Percentiles rank a stretch among this genome's conserved stretches.
These are phyloP conservation scores for Meandrusa payeni DNA, from an alignment of 2,888 invertebrate genomes.

Conservation along the genomic window DNA sequence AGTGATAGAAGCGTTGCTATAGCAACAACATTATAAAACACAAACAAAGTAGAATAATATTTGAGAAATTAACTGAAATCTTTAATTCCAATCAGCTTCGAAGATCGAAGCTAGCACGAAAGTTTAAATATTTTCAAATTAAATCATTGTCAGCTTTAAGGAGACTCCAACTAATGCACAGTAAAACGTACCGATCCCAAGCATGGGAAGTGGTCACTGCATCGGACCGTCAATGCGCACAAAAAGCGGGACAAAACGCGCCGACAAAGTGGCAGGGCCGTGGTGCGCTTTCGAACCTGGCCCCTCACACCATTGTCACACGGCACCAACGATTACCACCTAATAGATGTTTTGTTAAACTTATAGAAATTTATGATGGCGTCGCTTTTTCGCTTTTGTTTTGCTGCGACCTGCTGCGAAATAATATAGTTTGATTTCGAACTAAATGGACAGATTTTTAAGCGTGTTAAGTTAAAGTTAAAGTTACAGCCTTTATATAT, in stretches of 20 bases:
- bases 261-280: constrained; percentile 55
- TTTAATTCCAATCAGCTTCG: too few relatives aligned
- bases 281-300: constrained; percentile 44
- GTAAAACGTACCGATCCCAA: constrained; percentile 24
- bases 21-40: too few relatives aligned
- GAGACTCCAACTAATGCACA: constrained; percentile 3
- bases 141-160: background rate
- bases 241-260: constrained; percentile 51
- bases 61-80: too few relatives aligned
- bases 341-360: constrained; percentile 49
- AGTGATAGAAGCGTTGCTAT: too few relatives aligned
- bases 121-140: too few relatives aligned
- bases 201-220: constrained; percentile 46
- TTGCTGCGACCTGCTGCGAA: background rate
- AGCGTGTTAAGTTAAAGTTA: too few relatives aligned
- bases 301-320: constrained; percentile 42
- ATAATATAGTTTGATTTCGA: constrained; percentile 1
- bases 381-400: constrained; percentile 3
- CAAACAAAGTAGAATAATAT: too few relatives aligned
- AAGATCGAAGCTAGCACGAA: too few relatives aligned
- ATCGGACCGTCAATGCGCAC: constrained; percentile 50
- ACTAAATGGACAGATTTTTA: background rate
- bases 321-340: constrained; percentile 51
- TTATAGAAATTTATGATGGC: constrained; percentile 14
- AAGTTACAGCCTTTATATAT: too few relatives aligned